Base-by-base conservation (phyloP, 2,888 invertebrate species). In the Andricus curvator region DNA sequence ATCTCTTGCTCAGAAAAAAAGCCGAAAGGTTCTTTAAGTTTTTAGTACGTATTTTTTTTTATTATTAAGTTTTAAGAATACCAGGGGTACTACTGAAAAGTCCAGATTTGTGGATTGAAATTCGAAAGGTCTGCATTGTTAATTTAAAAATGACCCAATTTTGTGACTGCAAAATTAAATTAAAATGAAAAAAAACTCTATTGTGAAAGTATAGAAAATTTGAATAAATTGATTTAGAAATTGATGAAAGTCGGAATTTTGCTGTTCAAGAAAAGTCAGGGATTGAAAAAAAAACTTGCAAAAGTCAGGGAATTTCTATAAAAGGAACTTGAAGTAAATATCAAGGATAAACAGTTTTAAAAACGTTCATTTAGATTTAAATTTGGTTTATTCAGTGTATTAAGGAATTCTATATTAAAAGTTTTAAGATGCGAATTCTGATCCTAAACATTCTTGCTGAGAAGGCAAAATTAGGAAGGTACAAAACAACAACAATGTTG, bases 1-100 rank as follows among this genome's bases (percentile, higher is more conserved):
- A 56, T 74, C 5, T 56, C 56, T 56, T 74, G 56, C 74, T 74
- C 74, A 74, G 56, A 74, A 74, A 6, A 2, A 56, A 74, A 56
- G 56, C 74, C 33, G 2, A 11, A 17, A 56, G 74, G 74, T 74
- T 37, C 74, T 74, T 56, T 74, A 74, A n/a, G 17, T 51, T n/a
- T 74, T 74, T 56, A 70, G 11, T 20, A 25, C 44, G 22, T 22
- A 51, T 67, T 41, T 67, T 41, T 33, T 48, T 70, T 68, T 8
- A 17, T 22, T 68, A 41, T 68, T 67, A 67, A 68, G 22, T 68
- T 56, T 56, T 56, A 56, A 56, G 51, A 29, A 70, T 51, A 20
- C 20, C 51, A 51, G 22, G 33, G 51, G 70, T 70, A 70, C 70
- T 70, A 70, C 70, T 25, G 48, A 51, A 51, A 17, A 68, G 44